phyloP scores from a whole-genome alignment of 1,140 invertebrate genomes.

The Lepidurus arcticus region DNA sequence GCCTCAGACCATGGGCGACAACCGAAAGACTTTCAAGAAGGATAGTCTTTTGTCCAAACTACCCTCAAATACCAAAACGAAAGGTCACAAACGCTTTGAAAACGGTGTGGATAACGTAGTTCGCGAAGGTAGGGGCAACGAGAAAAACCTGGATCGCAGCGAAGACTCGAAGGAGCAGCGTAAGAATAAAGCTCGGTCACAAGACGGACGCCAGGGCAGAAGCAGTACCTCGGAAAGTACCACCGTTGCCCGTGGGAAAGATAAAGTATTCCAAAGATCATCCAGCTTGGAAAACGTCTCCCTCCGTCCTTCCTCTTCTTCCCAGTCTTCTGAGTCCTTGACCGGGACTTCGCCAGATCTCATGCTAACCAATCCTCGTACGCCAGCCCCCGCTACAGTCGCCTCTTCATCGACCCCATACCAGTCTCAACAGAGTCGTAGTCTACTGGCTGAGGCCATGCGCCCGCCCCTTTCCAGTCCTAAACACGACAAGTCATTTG shows the following conservation, averaged over 20 bases:
- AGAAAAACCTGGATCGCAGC: background rate
- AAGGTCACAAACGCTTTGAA: constrained; percentile 10
- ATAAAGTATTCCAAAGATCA: background rate
- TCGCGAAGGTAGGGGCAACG: background rate
- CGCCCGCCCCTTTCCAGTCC: background rate
- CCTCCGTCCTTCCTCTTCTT: background rate
- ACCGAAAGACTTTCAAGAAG: constrained; percentile 4
- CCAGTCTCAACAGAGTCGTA: background rate
- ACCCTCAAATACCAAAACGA: constrained; percentile 1
- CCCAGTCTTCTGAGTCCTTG: background rate
- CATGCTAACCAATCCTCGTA: background rate
- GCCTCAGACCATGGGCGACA: background rate
- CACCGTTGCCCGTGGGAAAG: background rate
- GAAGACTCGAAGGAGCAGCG: background rate
- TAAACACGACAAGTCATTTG: constrained; percentile 6
- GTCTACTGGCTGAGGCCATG: background rate
- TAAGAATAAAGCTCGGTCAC: background rate
- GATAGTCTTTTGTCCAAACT: constrained; percentile 27
- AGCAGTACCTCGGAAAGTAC: background rate
- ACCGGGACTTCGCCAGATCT: background rate
- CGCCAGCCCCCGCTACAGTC: background rate
- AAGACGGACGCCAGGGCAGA: background rate
- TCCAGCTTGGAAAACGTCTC: constrained; percentile 6
- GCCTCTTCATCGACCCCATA: background rate
- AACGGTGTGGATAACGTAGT: background rate